Evolutionary conservation across 2,888 invertebrate species (phyloP).

Genomic region (Amphiduros pacificus): DNA sequence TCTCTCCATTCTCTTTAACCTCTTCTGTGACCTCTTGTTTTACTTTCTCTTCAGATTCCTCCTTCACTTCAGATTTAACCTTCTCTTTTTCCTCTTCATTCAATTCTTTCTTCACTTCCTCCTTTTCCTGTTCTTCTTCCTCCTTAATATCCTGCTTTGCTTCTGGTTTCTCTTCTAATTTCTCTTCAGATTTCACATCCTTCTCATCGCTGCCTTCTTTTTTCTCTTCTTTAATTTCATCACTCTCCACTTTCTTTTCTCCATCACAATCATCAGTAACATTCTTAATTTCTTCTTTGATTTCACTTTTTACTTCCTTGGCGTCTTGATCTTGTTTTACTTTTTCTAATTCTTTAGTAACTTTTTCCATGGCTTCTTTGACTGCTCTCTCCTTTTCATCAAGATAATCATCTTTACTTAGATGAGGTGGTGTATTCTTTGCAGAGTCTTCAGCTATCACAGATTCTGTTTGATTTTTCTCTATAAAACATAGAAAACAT

Average conservation of each 20-base stretch:
- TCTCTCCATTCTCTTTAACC: constrained; percentile 21
- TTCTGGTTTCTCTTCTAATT: constrained; percentile 24
- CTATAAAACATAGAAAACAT: too few species aligned
- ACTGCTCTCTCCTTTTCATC: background rate
- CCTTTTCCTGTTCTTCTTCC: constrained; percentile 29
- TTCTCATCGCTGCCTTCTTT: background rate
- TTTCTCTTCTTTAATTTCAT: background rate
- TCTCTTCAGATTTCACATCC: background rate
- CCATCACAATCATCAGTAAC: background rate
- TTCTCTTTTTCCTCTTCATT: constrained; percentile 33
- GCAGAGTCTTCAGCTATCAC: constrained; percentile 9
- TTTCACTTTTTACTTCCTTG: background rate
- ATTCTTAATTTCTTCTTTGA: background rate
- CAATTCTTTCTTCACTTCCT: constrained; percentile 24
- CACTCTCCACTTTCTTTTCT: background rate
- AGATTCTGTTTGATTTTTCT: background rate
- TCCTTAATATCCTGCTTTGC: constrained; percentile 20
- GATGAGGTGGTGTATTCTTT: background rate
- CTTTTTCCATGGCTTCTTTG: constrained; percentile 24
- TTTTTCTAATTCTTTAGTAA: constrained; percentile 49
- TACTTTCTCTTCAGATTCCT: constrained; percentile 26
- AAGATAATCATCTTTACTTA: background rate
- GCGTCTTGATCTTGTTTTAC: constrained; percentile 42
- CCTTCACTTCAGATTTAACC: constrained; percentile 23
- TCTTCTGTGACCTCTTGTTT: constrained; percentile 20